phyloP scores from a whole-genome alignment of 2,113 vertebrate genomes.

The Chaenogobius annularis region DNA sequence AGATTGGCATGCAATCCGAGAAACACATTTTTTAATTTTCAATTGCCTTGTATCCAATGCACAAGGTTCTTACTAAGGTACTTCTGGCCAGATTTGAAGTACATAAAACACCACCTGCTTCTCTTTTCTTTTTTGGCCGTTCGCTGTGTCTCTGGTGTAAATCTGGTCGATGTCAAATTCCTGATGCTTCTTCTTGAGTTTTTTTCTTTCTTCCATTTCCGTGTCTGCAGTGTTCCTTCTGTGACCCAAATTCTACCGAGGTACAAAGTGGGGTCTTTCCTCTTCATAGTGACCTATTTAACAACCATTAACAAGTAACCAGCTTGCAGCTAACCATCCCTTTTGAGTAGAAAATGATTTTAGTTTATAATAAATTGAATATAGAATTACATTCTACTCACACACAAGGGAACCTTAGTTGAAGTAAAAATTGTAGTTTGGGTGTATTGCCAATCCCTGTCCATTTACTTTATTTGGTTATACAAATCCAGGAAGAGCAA shows the following conservation, averaged over 20 bases:
- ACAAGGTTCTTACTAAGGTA: not conserved
- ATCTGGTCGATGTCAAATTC: not conserved
- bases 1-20: not conserved
- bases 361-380: no score
- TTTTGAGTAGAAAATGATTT: not conserved
- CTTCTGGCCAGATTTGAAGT: not conserved
- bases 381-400: no score
- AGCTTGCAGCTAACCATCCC: not conserved
- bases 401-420: no score
- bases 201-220: not conserved
- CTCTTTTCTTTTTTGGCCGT: not conserved
- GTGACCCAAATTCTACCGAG: slow-evolving; percentile 4
- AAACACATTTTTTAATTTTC: not conserved
- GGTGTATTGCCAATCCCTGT: no score
- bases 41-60: not conserved
- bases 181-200: slow-evolving; percentile 3
- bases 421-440: no score
- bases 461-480: no score
- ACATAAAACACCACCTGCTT: not conserved
- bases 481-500: no score
- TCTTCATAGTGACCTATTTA: not conserved
- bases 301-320: not conserved
- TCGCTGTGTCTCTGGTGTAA: not conserved
- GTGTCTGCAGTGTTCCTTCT: not conserved
- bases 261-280: not conserved